Conservation (phyloP, 2,113 vertebrate genomes). For the Bostrychus sinensis region DNA sequence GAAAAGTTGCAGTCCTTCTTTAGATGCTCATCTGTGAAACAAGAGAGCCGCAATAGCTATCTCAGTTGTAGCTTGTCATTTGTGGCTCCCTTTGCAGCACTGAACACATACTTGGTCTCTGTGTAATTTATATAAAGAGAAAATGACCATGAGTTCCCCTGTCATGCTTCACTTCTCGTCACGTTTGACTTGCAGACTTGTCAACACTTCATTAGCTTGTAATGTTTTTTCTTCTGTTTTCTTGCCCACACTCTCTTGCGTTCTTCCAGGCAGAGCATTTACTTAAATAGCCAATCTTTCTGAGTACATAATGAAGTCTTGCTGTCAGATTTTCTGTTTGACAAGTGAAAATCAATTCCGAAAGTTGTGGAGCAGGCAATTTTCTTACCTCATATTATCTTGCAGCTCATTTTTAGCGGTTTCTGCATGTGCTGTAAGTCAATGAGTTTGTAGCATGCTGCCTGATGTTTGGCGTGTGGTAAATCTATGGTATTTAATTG, state of each 20-base stretch:
- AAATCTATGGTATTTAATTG: too few species aligned
- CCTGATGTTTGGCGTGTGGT: neutral
- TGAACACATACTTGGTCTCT: neutral
- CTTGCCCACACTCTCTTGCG: neutral
- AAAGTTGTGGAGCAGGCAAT: neutral
- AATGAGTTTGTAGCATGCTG: neutral
- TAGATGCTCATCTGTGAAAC: too few species aligned
- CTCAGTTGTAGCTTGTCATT: too few species aligned
- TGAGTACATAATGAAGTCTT: neutral
- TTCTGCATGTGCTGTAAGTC: neutral
- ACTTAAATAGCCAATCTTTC: neutral
- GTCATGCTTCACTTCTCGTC: neutral
- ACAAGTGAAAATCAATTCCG: neutral
- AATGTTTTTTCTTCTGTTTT: neutral
- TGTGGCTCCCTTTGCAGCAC: constrained; percentile 16
- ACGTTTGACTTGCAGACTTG: constrained; percentile 14
- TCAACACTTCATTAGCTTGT: constrained; percentile 10
- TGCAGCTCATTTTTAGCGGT: neutral
- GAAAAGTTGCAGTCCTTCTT: too few species aligned
- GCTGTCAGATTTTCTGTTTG: neutral
- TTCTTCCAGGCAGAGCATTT: neutral
- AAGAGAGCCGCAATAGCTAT: neutral
- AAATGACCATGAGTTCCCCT: neutral
- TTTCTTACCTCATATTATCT: neutral
- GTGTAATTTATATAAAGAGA: constrained; percentile 14